phyloP scores from a whole-genome alignment of 2,888 invertebrate genomes.

The Heliconius hortense region DNA sequence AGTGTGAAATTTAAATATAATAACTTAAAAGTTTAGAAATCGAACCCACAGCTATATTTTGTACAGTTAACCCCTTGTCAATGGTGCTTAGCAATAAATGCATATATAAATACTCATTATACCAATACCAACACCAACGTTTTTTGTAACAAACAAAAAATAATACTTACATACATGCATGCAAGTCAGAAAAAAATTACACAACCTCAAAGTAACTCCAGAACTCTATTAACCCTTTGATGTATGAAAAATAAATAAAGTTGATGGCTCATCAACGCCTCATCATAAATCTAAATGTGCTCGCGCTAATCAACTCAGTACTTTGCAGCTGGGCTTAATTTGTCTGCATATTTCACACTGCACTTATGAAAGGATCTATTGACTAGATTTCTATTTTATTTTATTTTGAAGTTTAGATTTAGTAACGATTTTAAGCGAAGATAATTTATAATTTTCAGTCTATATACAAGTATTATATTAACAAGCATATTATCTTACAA shows the following conservation, averaged over 20 bases:
- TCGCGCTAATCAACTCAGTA: constrained; percentile 64
- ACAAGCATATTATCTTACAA: neutral
- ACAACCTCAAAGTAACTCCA: constrained; percentile 33
- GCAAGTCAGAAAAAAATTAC: constrained; percentile 22
- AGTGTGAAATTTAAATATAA: no score
- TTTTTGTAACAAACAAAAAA: neutral
- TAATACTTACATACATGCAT: neutral
- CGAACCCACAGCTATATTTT: neutral
- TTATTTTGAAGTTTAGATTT: constrained; percentile 13
- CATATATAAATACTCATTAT: no score
- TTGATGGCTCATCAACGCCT: constrained; percentile 44
- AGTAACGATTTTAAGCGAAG: no score
- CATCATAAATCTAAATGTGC: constrained; percentile 71
- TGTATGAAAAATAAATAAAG: constrained; percentile 42
- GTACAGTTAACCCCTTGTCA: no score
- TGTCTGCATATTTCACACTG: constrained; percentile 67
- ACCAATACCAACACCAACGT: no score
- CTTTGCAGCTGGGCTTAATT: constrained; percentile 74
- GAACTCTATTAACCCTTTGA: constrained; percentile 43
- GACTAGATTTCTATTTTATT: constrained; percentile 30
- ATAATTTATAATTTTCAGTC: neutral
- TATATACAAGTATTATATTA: neutral
- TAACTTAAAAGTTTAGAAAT: no score
- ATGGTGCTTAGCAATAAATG: no score
- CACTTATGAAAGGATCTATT: constrained; percentile 40